Conservation (phyloP, 1,140 invertebrate species). For the Pogonomyrmex californicus region DNA sequence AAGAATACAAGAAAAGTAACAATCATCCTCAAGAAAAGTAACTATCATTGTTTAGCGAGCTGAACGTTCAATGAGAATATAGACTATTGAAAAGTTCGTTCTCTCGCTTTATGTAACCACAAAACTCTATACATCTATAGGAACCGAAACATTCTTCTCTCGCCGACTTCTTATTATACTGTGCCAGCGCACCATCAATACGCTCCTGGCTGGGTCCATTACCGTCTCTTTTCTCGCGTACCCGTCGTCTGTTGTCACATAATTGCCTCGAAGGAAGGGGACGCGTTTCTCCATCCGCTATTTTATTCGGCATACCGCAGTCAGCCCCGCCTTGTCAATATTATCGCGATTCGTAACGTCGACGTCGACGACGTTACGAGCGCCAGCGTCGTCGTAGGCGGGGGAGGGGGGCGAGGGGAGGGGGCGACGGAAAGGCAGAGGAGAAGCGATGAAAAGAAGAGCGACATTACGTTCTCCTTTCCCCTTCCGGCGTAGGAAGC, state of each 20-base stretch:
- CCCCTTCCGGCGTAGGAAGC: constrained; percentile 52
- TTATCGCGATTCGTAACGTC: constrained; percentile 70
- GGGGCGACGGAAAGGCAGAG: constrained; percentile 51
- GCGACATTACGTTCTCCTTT: constrained; percentile 63
- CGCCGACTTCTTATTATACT: constrained; percentile 23
- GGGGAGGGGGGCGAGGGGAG: constrained; percentile 20
- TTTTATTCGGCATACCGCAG: constrained; percentile 56
- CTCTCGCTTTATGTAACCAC: background rate
- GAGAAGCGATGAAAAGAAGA: constrained; percentile 62
- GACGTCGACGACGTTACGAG: constrained; percentile 59
- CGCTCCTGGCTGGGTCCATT: constrained; percentile 37
- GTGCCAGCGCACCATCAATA: constrained; percentile 15
- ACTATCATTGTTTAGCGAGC: background rate
- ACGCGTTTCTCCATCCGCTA: constrained; percentile 37
- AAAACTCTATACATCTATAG: background rate
- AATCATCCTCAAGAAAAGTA: background rate
- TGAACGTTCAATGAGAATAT: background rate
- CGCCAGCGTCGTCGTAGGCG: background rate
- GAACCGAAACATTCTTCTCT: constrained; percentile 31
- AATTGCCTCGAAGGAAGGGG: constrained; percentile 46
- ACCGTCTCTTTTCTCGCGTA: constrained; percentile 41
- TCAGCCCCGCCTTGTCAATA: constrained; percentile 70
- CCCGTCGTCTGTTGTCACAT: constrained; percentile 49
- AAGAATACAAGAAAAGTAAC: background rate
- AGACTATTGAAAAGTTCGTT: constrained; percentile 26